Evolutionary conservation across 2,888 invertebrate species (phyloP), one percentile per base, ranked within the genome.

Genomic region (Cheilosia pagana): DNA sequence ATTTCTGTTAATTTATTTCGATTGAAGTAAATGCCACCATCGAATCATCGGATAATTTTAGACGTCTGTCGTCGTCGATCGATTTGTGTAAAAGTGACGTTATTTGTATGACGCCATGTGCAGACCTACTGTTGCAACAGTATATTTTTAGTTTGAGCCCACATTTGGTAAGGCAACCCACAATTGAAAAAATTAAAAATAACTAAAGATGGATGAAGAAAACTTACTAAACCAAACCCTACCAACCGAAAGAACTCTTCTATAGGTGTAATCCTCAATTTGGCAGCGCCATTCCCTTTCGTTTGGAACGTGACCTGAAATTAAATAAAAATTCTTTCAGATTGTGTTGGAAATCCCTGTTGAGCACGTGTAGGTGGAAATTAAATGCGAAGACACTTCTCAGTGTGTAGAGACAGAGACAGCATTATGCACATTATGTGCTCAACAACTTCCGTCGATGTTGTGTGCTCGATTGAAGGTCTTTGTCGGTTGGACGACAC

Each of bases 221-320:
- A 50, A 65, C 21, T 43, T 68, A 10, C 10, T 4, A 4, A 21
- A 14, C 19, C 1, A 6, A 23, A 7, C 1, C 25, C 16, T 7
- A 16, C n/a, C 43, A 16, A 21, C 25, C 31, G 4, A 25, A 41
- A 52, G 57, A 35, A 59, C 39, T 43, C 43, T 23, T 50, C 12
- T 14, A 23, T 23, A 23, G 52, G 60, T 76, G 60, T 76, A 68
- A 76, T 68, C 67, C 52, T 7, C 52, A 67, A 35, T 67, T 72
- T 10, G 60, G 48, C 50, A 12, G 23, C 19, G 25, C 59, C 59
- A 59, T 78, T 83, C 82, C 63, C 82, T 83, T 83, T 83, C 82
- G 50, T 83, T 68, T 74, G 62, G 52, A 74, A 83, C 82, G 82
- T 83, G 82, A 78, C 72, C n/a, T 78, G 78, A 77, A 78, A 74